These are phyloP conservation scores for Incurvaria masculella DNA, from an alignment of 2,888 invertebrate species.

Conservation along the genomic window DNA sequence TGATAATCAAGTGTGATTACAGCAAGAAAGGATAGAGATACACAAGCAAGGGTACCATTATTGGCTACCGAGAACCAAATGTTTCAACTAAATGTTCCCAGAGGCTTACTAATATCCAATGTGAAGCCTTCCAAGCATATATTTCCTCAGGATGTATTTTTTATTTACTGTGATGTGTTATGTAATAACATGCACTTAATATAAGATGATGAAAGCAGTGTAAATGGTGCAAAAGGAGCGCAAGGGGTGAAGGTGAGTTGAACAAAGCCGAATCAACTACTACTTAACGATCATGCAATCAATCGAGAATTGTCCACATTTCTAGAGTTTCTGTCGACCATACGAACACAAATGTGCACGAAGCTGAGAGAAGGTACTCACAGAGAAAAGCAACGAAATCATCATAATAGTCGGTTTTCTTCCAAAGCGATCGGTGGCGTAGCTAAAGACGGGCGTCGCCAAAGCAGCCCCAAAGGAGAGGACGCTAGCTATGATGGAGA, in stretches of 20 bases:
- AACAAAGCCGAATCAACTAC: too few species aligned
- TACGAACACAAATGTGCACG: too few species aligned
- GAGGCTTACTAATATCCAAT: not conserved
- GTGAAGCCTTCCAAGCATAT: not conserved
- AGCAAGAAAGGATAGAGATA: not conserved
- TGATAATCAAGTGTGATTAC: not conserved
- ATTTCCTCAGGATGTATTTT: too few species aligned
- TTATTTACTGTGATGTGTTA: too few species aligned
- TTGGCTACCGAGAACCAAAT: not conserved
- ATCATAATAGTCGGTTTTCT: constrained; percentile 45
- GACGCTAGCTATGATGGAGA: constrained; percentile 50
- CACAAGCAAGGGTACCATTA: not conserved
- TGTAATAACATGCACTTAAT: too few species aligned
- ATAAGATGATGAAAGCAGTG: too few species aligned
- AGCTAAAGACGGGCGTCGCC: constrained; percentile 50
- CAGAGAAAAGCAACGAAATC: constrained; percentile 46
- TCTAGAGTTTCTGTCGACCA: too few species aligned
- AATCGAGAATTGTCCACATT: too few species aligned
- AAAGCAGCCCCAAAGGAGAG: constrained; percentile 46
- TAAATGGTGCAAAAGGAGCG: too few species aligned
- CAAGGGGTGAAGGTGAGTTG: too few species aligned
- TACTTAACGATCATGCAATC: too few species aligned
- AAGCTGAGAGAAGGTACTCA: constrained; percentile 29
- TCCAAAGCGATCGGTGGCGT: constrained; percentile 40
- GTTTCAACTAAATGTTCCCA: not conserved